Evolutionary conservation across 2,113 vertebrate species (phyloP).

Genomic region (Thamnophis sirtalis): DNA sequence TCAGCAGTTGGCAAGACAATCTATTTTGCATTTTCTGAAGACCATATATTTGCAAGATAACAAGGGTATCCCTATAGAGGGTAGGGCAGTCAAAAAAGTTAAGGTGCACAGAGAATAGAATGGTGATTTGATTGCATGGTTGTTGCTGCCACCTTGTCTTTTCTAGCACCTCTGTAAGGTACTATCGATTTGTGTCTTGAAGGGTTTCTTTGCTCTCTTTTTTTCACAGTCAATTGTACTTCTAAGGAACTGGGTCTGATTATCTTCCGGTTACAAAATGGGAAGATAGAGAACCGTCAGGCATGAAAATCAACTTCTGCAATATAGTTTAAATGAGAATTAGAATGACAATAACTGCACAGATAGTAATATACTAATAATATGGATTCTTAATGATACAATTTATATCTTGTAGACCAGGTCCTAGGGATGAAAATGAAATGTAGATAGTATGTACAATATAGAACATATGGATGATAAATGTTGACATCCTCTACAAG

Average conservation of each 20-base stretch:
- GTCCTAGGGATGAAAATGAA: neutral
- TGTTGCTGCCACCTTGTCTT: neutral
- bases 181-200: neutral
- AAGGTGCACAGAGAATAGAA: neutral
- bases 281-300: conserved; percentile 24
- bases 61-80: neutral
- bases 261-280: neutral
- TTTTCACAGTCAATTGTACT: neutral
- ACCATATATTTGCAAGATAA: neutral
- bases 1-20: neutral
- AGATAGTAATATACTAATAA: neutral
- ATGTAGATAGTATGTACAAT: neutral
- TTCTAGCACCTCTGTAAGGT: neutral
- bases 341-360: neutral
- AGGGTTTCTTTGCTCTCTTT: neutral
- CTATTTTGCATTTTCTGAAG: neutral
- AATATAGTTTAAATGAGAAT: conserved; percentile 16
- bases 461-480: neutral
- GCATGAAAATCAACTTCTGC: neutral
- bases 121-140: neutral
- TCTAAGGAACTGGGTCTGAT: neutral
- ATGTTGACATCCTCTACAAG: neutral
- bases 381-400: fast-evolving
- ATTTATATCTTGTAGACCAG: neutral
- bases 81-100: neutral